These are phyloP conservation scores for Melanophora roralis DNA, from an alignment of 2,888 invertebrate genomes.

Conservation along the genomic window DNA sequence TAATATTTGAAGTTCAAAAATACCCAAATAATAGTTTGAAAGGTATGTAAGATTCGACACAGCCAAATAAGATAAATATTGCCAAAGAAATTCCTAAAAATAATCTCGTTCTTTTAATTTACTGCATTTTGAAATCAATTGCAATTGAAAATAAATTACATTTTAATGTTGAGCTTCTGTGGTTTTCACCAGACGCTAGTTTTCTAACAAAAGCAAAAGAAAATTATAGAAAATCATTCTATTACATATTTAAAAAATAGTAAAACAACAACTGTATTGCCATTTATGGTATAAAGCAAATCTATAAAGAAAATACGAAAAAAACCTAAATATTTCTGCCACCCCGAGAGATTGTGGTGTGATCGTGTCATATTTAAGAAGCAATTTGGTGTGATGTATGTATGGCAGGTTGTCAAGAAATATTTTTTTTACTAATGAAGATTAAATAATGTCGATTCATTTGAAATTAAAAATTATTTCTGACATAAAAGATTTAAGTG, in stretches of 20 bases:
- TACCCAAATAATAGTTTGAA: too few relatives aligned
- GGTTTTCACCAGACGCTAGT: slow-evolving; percentile 37
- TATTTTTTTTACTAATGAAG: not conserved
- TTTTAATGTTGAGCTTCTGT: slow-evolving; percentile 48
- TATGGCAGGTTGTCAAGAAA: slow-evolving; percentile 17
- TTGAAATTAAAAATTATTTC: slow-evolving; percentile 13
- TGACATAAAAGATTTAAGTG: not conserved
- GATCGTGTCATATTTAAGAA: slow-evolving; percentile 12
- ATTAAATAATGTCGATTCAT: not conserved
- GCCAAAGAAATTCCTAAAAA: too few relatives aligned
- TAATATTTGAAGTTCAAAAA: too few relatives aligned
- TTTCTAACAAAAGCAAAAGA: slow-evolving; percentile 19
- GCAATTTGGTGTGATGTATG: slow-evolving; percentile 17
- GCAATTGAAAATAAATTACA: slow-evolving; percentile 47
- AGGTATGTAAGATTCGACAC: too few relatives aligned
- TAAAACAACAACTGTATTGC: slow-evolving; percentile 53
- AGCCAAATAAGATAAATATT: too few relatives aligned
- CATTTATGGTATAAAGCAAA: slow-evolving; percentile 43
- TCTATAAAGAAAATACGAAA: not conserved
- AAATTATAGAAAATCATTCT: slow-evolving; percentile 38
- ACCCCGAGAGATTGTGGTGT: slow-evolving; percentile 39
- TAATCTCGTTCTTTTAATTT: too few relatives aligned
- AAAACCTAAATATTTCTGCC: slow-evolving; percentile 29
- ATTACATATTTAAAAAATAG: slow-evolving; percentile 17
- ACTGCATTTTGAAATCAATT: too few relatives aligned